These are phyloP conservation scores for Acanthosepion esculentum DNA, from an alignment of 2,888 invertebrate species.

Conservation along the genomic window DNA sequence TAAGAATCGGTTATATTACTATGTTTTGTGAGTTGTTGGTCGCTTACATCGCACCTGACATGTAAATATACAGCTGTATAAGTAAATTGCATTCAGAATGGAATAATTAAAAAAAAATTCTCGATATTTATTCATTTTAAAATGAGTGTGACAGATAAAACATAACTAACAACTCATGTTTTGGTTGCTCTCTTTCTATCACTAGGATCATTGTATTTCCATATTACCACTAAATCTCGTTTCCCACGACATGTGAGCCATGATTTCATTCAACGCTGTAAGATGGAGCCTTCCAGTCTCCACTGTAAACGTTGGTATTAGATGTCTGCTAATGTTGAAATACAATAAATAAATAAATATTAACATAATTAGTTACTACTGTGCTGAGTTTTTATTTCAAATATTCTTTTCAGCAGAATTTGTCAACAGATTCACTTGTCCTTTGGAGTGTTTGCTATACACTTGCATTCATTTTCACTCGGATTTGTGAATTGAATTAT, in stretches of 20 bases:
- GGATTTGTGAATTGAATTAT: no score
- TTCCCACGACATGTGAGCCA: no score
- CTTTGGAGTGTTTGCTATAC: no score
- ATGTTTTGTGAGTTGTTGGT: slow-evolving; percentile 45
- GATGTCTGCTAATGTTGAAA: neutral
- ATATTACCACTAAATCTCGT: no score
- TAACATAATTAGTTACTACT: neutral
- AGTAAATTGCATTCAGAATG: no score
- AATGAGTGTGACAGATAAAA: neutral
- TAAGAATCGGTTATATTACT: neutral
- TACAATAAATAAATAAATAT: slow-evolving; percentile 41
- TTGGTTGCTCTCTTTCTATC: slow-evolving; percentile 42
- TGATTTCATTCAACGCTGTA: no score
- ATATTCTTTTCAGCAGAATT: neutral
- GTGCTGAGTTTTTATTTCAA: neutral
- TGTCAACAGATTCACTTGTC: no score
- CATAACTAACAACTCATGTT: neutral
- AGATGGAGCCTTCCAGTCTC: no score
- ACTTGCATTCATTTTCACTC: no score
- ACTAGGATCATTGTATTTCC: slow-evolving; percentile 23
- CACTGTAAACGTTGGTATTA: no score
- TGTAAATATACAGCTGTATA: slow-evolving; percentile 33
- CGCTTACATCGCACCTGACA: slow-evolving; percentile 38
- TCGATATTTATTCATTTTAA: no score
- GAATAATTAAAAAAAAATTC: no score